Evolutionary conservation across 2,113 vertebrate genomes (phyloP).

Genomic region (Alligator mississippiensis): DNA sequence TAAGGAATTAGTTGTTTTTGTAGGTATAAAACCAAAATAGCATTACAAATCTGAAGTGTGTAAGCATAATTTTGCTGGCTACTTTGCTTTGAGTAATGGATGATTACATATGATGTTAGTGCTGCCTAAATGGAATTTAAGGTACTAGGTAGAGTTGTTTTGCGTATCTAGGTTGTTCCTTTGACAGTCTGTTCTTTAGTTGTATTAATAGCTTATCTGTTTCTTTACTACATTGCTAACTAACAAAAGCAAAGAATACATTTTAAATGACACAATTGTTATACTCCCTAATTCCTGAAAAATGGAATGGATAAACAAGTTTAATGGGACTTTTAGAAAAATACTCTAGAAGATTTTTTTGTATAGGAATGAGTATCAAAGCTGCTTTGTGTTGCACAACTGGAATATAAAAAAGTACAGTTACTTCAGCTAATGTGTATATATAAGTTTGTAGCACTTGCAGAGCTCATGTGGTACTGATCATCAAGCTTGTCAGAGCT

Average conservation of each 20-base stretch:
- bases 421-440: neutral
- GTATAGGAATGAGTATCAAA: neutral
- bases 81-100: fast-evolving
- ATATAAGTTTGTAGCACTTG: neutral
- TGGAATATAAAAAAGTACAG: neutral
- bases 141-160: neutral
- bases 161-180: neutral
- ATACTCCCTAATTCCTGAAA: neutral
- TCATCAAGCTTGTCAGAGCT: neutral
- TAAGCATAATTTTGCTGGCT: neutral
- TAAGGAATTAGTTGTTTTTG: neutral
- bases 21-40: neutral
- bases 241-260: neutral
- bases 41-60: neutral
- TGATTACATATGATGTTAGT: neutral
- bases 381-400: neutral
- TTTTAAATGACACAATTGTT: neutral
- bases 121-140: fast-evolving
- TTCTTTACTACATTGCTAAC: neutral
- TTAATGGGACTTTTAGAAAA: neutral
- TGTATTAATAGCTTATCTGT: neutral
- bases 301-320: neutral
- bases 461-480: neutral
- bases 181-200: neutral
- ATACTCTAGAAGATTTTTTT: neutral